Evolutionary conservation across 2,888 invertebrate genomes (phyloP), one percentile per base, ranked within the genome.

Genomic region (Leptinotarsa peninsularis): DNA sequence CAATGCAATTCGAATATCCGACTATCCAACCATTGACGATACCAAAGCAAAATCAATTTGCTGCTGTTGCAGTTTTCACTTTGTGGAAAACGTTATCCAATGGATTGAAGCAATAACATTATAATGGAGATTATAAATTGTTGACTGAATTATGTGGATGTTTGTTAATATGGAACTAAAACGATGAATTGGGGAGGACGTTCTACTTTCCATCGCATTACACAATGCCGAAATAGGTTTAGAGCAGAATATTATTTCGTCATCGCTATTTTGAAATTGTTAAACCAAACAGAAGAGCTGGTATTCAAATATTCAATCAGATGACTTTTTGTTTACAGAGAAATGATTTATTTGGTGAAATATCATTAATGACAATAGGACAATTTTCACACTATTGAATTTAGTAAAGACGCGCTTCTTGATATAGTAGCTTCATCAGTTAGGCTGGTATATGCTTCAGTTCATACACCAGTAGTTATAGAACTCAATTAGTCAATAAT

Each of bases 1-100:
- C 70, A 58, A 18, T 70, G 70, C 70, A 70, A 58, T 54, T 13
- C 52, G 68, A 68, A 52, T 52, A 68, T 68, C 43, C 63, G 33
- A 63, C 63, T 33, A 63, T 18, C 63, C 63, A 63, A 63, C 63
- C 43, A 63, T 63, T 63, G 43, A 63, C 63, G 63, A 63, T 63
- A 13, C 43, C 43, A 63, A 43, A 63, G 63, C 33, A 43, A 43
- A 63, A 63, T 63, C 63, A 63, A 63, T 63, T 63, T 43, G 33
- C 63, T 63, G 63, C 63, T 43, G 63, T 63, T 63, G 63, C 63
- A 63, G 63, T 63, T 63, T 63, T 63, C 63, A 63, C 63, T 43
- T 27, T 27, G 43, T 43, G 63, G 18, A 63, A n/a, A 17, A 33
- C 63, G 63, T 63, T 63, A n/a, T n/a, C 63, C 63, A 15, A 33